Base-by-base conservation (phyloP, 2,888 invertebrate species). In the Diaperis boleti region DNA sequence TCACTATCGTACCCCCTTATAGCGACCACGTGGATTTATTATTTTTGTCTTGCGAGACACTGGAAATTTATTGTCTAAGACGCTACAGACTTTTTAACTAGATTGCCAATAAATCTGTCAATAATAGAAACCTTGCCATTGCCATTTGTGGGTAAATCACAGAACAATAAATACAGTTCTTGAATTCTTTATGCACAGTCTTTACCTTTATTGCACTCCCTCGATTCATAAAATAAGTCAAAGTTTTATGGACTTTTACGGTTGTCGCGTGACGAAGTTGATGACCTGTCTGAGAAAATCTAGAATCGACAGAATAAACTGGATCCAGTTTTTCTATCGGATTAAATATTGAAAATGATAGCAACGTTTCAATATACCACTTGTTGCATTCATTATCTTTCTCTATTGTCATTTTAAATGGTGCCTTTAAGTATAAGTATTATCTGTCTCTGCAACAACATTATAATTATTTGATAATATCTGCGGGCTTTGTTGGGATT, bases 1-100 rank as follows among this genome's bases (percentile, higher is more conserved):
- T 57, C 49, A 45, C 66, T 70, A 69, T 68, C 68, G 65, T 59
- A 49, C 57, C 56, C 47, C 42, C 20, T 37, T 57, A 35, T 7
- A 18, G 10, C 47, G 44, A 56, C 52, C 47, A 54, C 29, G 60
- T 49, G 59, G 63, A 64, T 64, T 64, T 64, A 64, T 59, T 63
- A 63, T 63, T 63, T 63, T 63, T 61, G 39, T 26, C 14, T 33
- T 7, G 8, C 11, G 33, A 47, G 49, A 41, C 56, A 20, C 14
- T 10, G 17, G 8, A 18, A 26, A 57, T 57, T 57, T 37, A 56
- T 56, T 26, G 29, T 41, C 7, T 41, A 20, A 26, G 37, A 52
- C 39, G 37, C 52, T 20, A 39, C 41, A 20, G 18, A 4, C 17
- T 33, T 45, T 56, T 47, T 49, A 59, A 41, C 39, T n/a, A 26